Conservation (phyloP, 2,797 vertebrate genomes). For the Cephalopachus bancanus region DNA sequence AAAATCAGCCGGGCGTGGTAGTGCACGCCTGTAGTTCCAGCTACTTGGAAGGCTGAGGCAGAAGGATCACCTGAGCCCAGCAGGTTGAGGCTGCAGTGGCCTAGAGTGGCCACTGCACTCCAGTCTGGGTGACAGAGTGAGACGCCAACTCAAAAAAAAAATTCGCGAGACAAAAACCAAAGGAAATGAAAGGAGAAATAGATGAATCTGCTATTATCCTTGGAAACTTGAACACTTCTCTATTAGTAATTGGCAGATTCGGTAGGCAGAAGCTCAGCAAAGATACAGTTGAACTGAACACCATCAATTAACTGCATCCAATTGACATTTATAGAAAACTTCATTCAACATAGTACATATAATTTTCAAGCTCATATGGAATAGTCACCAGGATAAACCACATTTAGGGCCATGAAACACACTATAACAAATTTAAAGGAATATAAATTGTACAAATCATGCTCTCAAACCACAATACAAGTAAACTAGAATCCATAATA, state of each 20-base stretch:
- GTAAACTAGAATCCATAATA: constrained; percentile 36
- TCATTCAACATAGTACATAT: not conserved
- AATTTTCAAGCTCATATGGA: not conserved
- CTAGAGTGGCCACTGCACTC: no score
- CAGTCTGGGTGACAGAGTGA: no score
- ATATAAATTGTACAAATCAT: not conserved
- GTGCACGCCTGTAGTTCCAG: no score
- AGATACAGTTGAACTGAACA: not conserved
- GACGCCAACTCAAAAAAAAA: not conserved
- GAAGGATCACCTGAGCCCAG: no score
- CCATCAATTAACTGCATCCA: not conserved
- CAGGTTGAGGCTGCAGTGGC: no score
- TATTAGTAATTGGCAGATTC: constrained; percentile 26
- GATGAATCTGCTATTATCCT: not conserved
- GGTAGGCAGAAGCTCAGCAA: constrained; percentile 40
- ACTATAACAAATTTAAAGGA: constrained; percentile 16
- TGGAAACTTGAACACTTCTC: not conserved
- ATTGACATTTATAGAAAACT: not conserved
- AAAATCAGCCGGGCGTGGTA: no score
- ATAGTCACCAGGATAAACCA: constrained; percentile 32
- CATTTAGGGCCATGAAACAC: not conserved
- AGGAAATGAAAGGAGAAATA: constrained; percentile 7
- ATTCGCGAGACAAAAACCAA: constrained; percentile 19
- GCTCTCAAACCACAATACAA: not conserved
- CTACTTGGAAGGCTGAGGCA: no score